Conservation (phyloP, 2,797 vertebrate species). For the Premnoplex brunnescens region DNA sequence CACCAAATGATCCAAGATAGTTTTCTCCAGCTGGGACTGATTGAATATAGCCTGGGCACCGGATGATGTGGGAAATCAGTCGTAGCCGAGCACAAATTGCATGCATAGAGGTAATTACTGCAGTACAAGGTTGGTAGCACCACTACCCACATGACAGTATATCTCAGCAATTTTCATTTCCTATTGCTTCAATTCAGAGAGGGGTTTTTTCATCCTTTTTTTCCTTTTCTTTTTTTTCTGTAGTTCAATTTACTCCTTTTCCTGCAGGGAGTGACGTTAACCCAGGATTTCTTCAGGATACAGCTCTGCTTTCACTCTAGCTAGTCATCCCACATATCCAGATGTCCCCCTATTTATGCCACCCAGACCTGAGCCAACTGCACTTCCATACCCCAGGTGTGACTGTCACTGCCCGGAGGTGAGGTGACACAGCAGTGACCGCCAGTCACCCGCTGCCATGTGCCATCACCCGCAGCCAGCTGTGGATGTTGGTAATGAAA, state of each 20-base stretch:
- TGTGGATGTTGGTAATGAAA: neutral
- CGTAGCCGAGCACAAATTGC: slow-evolving; percentile 47
- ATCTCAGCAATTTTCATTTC: slow-evolving; percentile 65
- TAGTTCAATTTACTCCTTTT: slow-evolving; percentile 34
- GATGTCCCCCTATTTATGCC: neutral
- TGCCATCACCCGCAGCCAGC: neutral
- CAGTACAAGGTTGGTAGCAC: slow-evolving; percentile 51
- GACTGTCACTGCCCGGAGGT: neutral
- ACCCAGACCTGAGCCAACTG: neutral
- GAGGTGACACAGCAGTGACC: neutral
- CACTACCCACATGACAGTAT: slow-evolving; percentile 52
- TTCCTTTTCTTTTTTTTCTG: neutral
- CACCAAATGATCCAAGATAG: slow-evolving; percentile 31
- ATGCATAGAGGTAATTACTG: slow-evolving; percentile 62
- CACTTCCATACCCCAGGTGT: neutral
- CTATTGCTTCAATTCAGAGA: slow-evolving; percentile 51
- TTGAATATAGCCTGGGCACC: slow-evolving; percentile 46
- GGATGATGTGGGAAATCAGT: slow-evolving; percentile 54
- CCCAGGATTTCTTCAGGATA: neutral
- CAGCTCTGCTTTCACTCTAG: neutral
- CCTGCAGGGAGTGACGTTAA: neutral
- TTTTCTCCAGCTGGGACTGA: slow-evolving; percentile 58
- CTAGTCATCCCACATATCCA: neutral
- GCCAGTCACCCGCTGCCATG: neutral
- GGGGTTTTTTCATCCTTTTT: neutral